Conservation (phyloP, 1,140 invertebrate genomes). For the Tetramorium alpestre region DNA sequence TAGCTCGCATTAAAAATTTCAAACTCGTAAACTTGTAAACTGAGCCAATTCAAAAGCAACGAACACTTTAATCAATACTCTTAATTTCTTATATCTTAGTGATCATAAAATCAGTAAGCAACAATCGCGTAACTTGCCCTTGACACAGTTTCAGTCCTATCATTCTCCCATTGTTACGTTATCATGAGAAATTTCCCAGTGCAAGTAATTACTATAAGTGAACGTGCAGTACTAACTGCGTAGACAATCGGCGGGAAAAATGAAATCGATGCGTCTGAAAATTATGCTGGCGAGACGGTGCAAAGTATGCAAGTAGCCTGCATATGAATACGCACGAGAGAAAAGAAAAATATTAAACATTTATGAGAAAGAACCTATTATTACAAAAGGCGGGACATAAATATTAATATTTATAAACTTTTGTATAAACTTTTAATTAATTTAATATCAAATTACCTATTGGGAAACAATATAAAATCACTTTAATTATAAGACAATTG, state of each 20-base stretch:
- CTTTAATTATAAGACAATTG: slow-evolving; percentile 8
- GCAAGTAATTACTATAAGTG: slow-evolving; percentile 43
- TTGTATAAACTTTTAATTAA: neutral
- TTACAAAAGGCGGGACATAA: neutral
- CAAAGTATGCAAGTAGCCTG: neutral
- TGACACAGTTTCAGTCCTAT: slow-evolving; percentile 78
- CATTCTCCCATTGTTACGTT: slow-evolving; percentile 78
- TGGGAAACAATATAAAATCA: neutral
- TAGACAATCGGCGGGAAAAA: slow-evolving; percentile 18
- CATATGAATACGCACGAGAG: neutral
- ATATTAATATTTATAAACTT: neutral
- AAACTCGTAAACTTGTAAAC: neutral
- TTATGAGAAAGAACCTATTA: slow-evolving; percentile 4
- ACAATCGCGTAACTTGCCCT: slow-evolving; percentile 75
- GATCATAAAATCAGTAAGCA: slow-evolving; percentile 5
- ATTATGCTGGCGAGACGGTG: neutral
- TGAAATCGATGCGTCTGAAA: slow-evolving; percentile 28
- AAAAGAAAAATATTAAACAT: neutral
- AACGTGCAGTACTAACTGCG: neutral
- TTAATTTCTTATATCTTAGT: neutral
- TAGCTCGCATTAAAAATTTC: neutral
- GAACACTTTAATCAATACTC: neutral
- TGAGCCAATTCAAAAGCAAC: neutral
- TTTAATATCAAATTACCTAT: neutral
- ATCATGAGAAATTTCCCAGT: slow-evolving; percentile 72